Evolutionary conservation across 2,113 vertebrate species (phyloP).

Genomic region (Toxostoma redivivum): DNA sequence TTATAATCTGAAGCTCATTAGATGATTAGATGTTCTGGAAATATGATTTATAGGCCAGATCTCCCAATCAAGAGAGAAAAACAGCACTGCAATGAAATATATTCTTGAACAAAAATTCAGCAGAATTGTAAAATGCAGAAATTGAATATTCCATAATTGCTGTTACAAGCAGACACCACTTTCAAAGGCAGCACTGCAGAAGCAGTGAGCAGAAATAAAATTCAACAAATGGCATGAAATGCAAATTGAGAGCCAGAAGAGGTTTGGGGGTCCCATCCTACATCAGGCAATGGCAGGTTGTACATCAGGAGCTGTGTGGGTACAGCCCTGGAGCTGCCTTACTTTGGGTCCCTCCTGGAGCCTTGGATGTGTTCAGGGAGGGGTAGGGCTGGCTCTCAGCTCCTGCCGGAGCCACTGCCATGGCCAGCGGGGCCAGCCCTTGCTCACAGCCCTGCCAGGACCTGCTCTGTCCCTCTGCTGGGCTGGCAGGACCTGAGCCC

Average conservation of each 20-base stretch:
- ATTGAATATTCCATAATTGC: neutral
- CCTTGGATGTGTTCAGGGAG: neutral
- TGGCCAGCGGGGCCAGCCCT: neutral
- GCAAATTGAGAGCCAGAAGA: neutral
- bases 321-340: neutral
- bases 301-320: neutral
- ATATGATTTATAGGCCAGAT: neutral
- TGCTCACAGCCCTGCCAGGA: too few species aligned
- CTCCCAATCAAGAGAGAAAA: constrained; percentile 27
- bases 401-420: neutral
- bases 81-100: neutral
- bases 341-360: neutral
- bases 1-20: constrained; percentile 23
- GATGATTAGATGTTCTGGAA: constrained; percentile 33
- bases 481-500: neutral
- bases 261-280: neutral
- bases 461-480: neutral
- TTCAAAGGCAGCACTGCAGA: neutral
- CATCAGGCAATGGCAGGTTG: rapidly evolving
- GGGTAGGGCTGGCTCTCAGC: neutral
- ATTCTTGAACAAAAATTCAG: constrained; percentile 1
- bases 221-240: neutral
- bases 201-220: neutral
- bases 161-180: neutral
- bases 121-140: neutral